These are phyloP conservation scores for Lonchura striata DNA, from an alignment of 2,113 vertebrate species.

Conservation along the genomic window DNA sequence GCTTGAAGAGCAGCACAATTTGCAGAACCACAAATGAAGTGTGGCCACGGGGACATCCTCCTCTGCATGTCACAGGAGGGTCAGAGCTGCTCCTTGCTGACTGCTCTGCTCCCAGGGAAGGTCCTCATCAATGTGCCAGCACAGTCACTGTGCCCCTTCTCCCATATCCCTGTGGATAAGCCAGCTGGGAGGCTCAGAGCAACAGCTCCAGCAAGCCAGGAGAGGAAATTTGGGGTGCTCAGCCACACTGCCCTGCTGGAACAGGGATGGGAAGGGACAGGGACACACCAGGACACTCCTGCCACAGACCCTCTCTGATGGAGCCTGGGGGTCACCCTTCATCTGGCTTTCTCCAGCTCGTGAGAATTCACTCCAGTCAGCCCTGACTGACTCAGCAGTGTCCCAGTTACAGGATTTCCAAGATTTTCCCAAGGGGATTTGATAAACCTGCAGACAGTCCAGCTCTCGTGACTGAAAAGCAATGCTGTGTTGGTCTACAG, in stretches of 20 bases:
- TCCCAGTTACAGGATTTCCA: background rate
- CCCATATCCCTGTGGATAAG: accelerated
- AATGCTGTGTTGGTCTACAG: background rate
- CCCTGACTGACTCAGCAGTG: background rate
- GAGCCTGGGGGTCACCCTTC: background rate
- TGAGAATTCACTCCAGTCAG: background rate
- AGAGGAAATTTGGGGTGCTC: background rate
- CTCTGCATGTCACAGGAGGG: background rate
- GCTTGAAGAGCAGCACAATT: background rate
- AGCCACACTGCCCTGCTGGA: background rate
- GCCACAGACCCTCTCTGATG: background rate
- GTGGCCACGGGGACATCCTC: accelerated
- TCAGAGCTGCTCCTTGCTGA: background rate
- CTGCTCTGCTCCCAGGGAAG: background rate
- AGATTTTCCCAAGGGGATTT: background rate
- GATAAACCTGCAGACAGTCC: background rate
- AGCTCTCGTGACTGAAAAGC: accelerated
- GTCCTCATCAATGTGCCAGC: background rate
- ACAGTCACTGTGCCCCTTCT: background rate
- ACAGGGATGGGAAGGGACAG: background rate
- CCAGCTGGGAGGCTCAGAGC: background rate
- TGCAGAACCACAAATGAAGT: background rate
- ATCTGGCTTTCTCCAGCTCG: background rate
- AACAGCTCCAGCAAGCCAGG: background rate
- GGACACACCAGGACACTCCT: background rate